These are phyloP conservation scores for Drosophila novamexicana DNA, from an alignment of 1,140 invertebrate genomes.

Conservation along the genomic window DNA sequence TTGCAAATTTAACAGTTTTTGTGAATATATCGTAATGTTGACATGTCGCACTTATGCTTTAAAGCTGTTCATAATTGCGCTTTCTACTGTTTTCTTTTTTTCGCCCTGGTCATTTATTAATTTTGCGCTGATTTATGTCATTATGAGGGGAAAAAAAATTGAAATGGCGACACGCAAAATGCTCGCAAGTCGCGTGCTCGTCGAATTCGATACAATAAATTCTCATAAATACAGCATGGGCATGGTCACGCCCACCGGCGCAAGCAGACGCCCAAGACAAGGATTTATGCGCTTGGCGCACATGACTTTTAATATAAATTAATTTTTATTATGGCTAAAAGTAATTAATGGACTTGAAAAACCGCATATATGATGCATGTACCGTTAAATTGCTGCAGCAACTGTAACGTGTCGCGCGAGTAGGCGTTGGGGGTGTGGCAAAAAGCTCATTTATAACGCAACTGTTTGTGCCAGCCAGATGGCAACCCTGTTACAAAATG, in stretches of 20 bases:
- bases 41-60: conserved; percentile 71
- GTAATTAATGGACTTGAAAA: conserved; percentile 79
- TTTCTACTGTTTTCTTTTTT: conserved; percentile 41
- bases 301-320: conserved; percentile 81
- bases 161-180: conserved; percentile 44
- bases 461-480: conserved; percentile 7
- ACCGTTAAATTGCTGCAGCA: conserved; percentile 45
- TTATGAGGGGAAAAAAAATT: conserved; percentile 8
- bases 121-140: conserved; percentile 72
- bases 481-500: conserved; percentile 5
- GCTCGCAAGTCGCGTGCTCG: conserved; percentile 61
- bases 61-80: conserved; percentile 70
- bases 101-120: conserved; percentile 69
- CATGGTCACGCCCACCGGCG: conserved; percentile 40
- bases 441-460: conserved; percentile 28
- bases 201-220: conserved; percentile 78
- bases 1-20: conserved; percentile 49
- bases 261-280: conserved; percentile 60
- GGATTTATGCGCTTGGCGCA: conserved; percentile 69
- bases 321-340: conserved; percentile 81
- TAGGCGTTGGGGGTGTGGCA: not conserved
- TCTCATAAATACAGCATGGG: conserved; percentile 68
- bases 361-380: conserved; percentile 70
- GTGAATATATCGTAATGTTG: conserved; percentile 44
- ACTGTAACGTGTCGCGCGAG: conserved; percentile 19